Evolutionary conservation across 1,140 invertebrate species (phyloP), one percentile per base, ranked within the genome.

Genomic region (Cyrtorhinus lividipennis): DNA sequence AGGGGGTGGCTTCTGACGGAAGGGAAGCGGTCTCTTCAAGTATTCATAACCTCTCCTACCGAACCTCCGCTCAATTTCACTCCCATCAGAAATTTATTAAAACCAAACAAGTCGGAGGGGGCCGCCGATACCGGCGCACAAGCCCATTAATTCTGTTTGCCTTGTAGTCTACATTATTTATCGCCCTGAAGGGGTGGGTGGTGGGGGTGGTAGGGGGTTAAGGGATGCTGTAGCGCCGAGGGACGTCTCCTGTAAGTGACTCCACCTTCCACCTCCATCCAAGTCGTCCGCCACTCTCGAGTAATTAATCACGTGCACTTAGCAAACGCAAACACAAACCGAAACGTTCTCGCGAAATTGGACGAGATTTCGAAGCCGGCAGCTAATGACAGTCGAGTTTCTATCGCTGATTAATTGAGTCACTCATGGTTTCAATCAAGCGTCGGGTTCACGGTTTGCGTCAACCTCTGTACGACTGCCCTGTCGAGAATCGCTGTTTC

Each of bases 11-110:
- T 12, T 53, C 5, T 20, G 48, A 20, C 10, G 48, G 48, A 53
- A 20, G 48, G 48, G 18, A 20, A 20, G 48, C 5, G 30, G 30
- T 38, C 30, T 53, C 48, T 12, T 53, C 48, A 53, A 53, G 48
- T 53, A 53, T 53, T 53, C 48, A 53, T 53, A 20, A 53, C 48
- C 20, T 53, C 48, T 10, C 48, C 20, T 22, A 53, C 48, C 48
- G 48, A 53, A 53, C 48, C 48, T 53, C 48, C 48, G 48, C 48
- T 53, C 48, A 53, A 53, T 53, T 53, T 53, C 48, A 53, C 48
- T 53, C 48, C 48, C 48, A 53, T 53, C 48, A 53, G 48, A 53
- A 53, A 53, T 53, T 53, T 53, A 53, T 53, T 53, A 53, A 53
- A 53, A 53, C 48, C 48, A 53, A 53, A 53, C 48, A 53, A 53